Conservation (phyloP, 2,888 invertebrate species). For the Nomada fabriciana region DNA sequence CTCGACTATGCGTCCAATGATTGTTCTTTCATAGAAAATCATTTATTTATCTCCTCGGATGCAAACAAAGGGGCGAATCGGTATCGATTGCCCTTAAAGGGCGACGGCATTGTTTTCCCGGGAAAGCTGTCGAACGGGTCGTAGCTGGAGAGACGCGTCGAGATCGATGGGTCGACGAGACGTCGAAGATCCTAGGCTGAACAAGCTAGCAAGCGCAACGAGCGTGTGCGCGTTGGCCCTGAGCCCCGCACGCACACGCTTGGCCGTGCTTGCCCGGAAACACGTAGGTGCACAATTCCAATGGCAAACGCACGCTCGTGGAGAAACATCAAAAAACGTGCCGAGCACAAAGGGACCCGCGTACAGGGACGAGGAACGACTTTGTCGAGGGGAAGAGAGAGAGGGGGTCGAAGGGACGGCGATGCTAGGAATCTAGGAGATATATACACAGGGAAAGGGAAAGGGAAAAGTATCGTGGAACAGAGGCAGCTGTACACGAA, state of each 20-base stretch:
- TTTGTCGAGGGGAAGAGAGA: slow-evolving; percentile 16
- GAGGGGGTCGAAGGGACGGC: slow-evolving; percentile 26
- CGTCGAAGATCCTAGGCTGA: too few species aligned
- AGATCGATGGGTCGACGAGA: too few species aligned
- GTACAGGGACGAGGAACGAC: slow-evolving; percentile 40
- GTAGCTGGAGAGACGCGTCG: not conserved
- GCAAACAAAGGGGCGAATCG: slow-evolving; percentile 38
- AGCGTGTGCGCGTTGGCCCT: not conserved
- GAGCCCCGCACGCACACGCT: not conserved
- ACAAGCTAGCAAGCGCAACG: not conserved
- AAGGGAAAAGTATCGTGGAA: slow-evolving; percentile 44
- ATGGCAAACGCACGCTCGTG: slow-evolving; percentile 66
- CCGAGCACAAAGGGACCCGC: slow-evolving; percentile 76
- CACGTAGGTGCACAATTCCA: slow-evolving; percentile 65
- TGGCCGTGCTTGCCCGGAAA: slow-evolving; percentile 50
- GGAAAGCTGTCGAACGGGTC: not conserved
- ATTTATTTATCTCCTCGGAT: slow-evolving; percentile 45
- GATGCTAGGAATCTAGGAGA: slow-evolving; percentile 7
- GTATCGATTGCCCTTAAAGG: slow-evolving; percentile 16
- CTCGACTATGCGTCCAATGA: slow-evolving; percentile 31
- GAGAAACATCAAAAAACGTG: slow-evolving; percentile 80
- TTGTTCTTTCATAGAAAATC: slow-evolving; percentile 58
- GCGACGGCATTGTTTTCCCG: not conserved
- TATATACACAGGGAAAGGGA: slow-evolving; percentile 30
- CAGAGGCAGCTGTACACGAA: slow-evolving; percentile 46